Conservation (phyloP, 2,797 vertebrate genomes). For the Manis pentadactyla region DNA sequence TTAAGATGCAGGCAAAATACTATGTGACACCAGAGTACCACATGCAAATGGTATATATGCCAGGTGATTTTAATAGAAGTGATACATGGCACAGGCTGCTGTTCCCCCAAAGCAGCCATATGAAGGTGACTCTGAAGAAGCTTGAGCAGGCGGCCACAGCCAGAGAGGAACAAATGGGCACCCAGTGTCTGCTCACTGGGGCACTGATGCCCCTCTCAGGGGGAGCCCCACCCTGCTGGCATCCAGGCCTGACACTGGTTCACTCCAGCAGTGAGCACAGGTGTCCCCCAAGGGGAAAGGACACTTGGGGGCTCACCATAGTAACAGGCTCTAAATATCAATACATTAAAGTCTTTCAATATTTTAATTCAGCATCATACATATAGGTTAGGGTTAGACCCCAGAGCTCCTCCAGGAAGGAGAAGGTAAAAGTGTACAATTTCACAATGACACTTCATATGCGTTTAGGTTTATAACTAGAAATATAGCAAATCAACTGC, state of each 20-base stretch:
- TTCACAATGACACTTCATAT: background rate
- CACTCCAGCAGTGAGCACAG: background rate
- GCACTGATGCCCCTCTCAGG: background rate
- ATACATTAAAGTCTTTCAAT: background rate
- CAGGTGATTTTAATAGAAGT: background rate
- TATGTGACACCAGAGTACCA: background rate
- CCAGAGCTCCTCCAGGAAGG: background rate
- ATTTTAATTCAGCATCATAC: background rate
- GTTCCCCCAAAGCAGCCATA: background rate
- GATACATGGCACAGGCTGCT: background rate
- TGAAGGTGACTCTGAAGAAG: background rate
- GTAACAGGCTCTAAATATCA: background rate
- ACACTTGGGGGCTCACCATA: background rate
- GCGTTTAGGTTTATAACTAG: background rate
- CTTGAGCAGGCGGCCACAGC: background rate
- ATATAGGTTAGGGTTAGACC: background rate
- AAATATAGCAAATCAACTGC: background rate
- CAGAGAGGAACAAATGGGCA: accelerated
- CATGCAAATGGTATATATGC: background rate
- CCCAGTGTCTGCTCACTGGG: background rate
- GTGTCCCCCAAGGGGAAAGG: background rate
- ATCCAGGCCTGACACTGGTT: background rate
- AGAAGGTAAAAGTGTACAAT: background rate
- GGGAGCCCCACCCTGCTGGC: background rate
- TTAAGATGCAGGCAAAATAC: background rate